Conservation (phyloP, 2,797 vertebrate species). For the Syngnathus acus region DNA sequence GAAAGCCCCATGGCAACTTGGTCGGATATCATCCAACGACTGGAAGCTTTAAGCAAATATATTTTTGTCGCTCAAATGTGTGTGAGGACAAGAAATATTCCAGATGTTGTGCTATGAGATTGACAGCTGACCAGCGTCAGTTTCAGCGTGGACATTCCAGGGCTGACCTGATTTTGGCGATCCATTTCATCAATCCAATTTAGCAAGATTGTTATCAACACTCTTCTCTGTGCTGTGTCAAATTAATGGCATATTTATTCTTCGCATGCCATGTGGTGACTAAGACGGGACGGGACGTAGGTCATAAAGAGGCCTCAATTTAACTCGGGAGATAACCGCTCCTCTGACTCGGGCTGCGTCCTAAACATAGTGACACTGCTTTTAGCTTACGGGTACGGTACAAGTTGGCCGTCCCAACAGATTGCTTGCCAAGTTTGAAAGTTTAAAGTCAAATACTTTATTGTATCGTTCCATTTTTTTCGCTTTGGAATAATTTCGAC, state of each 20-base stretch:
- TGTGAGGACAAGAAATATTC: too few relatives aligned
- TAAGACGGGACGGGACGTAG: not conserved
- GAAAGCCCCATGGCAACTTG: too few relatives aligned
- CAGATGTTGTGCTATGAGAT: too few relatives aligned
- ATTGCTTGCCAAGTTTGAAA: not conserved
- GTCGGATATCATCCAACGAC: too few relatives aligned
- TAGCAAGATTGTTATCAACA: not conserved
- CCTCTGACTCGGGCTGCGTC: not conserved
- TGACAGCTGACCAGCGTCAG: too few relatives aligned
- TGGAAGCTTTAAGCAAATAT: too few relatives aligned
- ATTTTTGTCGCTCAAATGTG: too few relatives aligned
- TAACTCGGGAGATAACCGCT: not conserved
- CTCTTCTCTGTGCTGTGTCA: too few relatives aligned
- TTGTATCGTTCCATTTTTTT: not conserved
- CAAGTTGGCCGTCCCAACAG: not conserved
- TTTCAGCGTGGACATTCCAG: too few relatives aligned
- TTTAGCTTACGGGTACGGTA: not conserved
- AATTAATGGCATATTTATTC: not conserved
- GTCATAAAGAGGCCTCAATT: not conserved
- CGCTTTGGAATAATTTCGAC: not conserved
- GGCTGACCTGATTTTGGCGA: too few relatives aligned
- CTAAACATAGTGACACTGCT: not conserved
- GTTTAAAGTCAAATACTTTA: not conserved
- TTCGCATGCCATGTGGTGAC: not conserved
- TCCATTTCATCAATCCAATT: not conserved